Evolutionary conservation across 2,888 invertebrate species (phyloP).

Genomic region (Anoplius nigerrimus): DNA sequence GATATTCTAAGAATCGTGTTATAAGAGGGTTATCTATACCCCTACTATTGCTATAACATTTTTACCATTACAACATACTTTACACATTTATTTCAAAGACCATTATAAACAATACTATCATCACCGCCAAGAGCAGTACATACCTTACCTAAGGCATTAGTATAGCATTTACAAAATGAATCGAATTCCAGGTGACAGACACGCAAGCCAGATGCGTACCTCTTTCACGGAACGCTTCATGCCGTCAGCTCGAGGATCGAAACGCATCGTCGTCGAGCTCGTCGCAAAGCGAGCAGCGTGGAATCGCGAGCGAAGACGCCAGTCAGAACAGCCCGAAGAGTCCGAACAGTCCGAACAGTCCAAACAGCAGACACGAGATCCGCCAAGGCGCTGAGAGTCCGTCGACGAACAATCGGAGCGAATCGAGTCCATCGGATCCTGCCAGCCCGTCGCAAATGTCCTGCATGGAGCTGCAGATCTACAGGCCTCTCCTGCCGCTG

Average conservation of each 20-base stretch:
- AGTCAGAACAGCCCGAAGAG: constrained; percentile 7
- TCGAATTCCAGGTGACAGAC: constrained; percentile 46
- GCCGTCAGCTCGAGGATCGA: constrained; percentile 28
- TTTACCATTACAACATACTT: too few relatives aligned
- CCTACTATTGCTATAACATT: too few relatives aligned
- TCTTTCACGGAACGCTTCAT: constrained; percentile 23
- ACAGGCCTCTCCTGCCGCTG: constrained; percentile 44
- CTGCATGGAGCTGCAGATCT: constrained; percentile 52
- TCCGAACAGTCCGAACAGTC: background rate
- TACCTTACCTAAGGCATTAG: background rate
- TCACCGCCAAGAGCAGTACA: background rate
- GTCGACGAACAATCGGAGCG: constrained; percentile 14
- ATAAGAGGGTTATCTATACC: too few relatives aligned
- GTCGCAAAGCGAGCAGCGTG: constrained; percentile 47
- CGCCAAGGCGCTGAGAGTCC: constrained; percentile 30
- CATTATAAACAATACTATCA: too few relatives aligned
- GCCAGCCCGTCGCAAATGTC: constrained; percentile 32
- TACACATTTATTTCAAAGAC: too few relatives aligned
- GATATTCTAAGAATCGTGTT: too few relatives aligned
- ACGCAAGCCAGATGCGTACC: constrained; percentile 7
- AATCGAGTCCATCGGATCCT: background rate
- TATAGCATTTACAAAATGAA: too few relatives aligned
- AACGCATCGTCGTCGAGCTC: constrained; percentile 30
- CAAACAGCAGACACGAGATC: constrained; percentile 32
- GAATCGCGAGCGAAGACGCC: constrained; percentile 30